Evolutionary conservation across 2,113 vertebrate genomes (phyloP), one percentile per base, ranked within the genome.

Genomic region (Ploceus nigricollis): DNA sequence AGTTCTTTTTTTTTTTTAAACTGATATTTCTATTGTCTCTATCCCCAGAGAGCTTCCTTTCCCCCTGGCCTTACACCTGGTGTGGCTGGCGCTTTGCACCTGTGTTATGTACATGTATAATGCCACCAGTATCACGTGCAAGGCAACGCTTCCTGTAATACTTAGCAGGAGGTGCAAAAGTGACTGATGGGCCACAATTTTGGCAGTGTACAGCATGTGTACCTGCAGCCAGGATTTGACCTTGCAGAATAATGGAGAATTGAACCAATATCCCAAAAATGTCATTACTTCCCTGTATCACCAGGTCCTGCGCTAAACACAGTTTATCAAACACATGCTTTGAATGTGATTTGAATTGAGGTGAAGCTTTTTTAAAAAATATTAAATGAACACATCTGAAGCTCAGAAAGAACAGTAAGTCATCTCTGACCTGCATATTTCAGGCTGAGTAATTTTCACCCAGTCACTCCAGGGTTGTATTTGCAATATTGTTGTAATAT

Each of bases 141-240:
- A 64, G 39, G 35, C 86, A n/a, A 22, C 0, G 0, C 47, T 82
- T 22, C 7, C 56, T 64, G 5, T 51, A 50, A 7, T 33, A 45
- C 40, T 48, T 57, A 65, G 39, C 31, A 39, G 40, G 64, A 93
- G 60, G 33, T 72, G 33, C 31, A 65, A 77, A 77, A 91, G 71
- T 0, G 0, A 47, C 1, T 7, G 27, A 58, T 1, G 3, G 33
- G 48, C 27, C 83, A 93, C 1, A 2, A 0, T 60, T 91, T 51
- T 1, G 3, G 27, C 57, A 42, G 45, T n/a, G 77, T 68, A 31
- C 2, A 3, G 68, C 15, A 8, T 20, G 24, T 16, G 23, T 69
- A 58, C 50, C 27, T 56, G 65, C 76, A 89, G 60, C 24, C 39
- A 78, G 56, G 76, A 69, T 79, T 22, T 58, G 44, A 35, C 22